phyloP scores from a whole-genome alignment of 23 tunicate species.

The Ascidia mentula region DNA sequence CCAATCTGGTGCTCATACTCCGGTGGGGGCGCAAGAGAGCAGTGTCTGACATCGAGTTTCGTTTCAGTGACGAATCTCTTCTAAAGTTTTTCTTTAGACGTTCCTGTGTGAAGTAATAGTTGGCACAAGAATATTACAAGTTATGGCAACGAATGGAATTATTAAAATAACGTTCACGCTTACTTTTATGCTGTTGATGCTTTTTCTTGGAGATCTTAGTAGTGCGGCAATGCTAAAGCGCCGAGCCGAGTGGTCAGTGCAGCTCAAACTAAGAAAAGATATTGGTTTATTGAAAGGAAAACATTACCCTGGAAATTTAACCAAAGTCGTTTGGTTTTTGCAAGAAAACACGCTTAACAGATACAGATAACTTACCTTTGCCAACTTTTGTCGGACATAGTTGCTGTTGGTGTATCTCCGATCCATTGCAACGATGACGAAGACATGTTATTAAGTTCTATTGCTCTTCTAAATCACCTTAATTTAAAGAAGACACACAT shows the following conservation, averaged over 20 bases:
- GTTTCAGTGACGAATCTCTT: neutral
- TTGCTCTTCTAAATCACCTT: no score
- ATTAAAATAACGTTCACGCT: neutral
- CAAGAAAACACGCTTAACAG: neutral
- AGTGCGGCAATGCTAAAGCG: conserved; percentile 17
- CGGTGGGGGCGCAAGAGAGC: neutral
- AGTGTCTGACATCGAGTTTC: neutral
- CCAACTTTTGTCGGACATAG: neutral
- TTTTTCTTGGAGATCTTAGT: conserved; percentile 15
- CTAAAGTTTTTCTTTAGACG: neutral
- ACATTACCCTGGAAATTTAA: neutral
- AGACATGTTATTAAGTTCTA: neutral
- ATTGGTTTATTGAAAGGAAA: no score
- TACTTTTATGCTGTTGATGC: conserved; percentile 26
- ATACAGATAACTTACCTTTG: neutral
- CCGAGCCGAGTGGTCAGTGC: no score
- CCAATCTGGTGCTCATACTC: neutral
- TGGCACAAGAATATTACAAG: neutral
- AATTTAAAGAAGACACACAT: no score
- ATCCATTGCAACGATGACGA: neutral
- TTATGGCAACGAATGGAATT: no score
- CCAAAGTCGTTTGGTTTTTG: neutral
- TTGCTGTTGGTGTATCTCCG: neutral
- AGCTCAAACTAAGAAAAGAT: no score
- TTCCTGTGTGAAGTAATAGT: neutral